Percentiles rank a stretch among this genome's conserved stretches.
Conservation (phyloP, 2,113 vertebrate species). For the Grammomys surdaster region DNA sequence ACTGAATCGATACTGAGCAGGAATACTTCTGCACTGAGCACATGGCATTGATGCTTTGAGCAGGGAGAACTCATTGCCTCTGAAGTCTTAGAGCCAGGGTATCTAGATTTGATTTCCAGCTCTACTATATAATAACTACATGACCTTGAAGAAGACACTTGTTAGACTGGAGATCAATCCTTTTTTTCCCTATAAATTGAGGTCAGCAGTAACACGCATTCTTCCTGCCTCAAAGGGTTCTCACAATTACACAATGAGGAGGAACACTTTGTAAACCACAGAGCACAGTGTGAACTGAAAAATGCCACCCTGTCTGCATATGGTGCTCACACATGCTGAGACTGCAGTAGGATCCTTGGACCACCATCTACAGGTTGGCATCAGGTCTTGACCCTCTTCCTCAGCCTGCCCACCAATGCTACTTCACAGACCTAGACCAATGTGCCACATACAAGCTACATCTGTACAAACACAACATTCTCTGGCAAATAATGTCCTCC, state of each 20-base stretch:
- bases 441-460: neutral
- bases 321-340: fast-evolving
- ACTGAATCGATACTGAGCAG: neutral
- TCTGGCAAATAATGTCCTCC: neutral
- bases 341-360: neutral
- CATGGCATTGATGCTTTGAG: neutral
- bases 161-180: neutral
- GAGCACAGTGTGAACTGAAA: neutral
- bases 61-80: neutral
- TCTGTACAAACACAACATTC: neutral
- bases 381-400: too few species aligned
- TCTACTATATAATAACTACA: neutral
- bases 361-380: neutral
- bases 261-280: neutral
- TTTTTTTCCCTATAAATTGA: slow-evolving; percentile 35
- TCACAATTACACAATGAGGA: slow-evolving; percentile 52
- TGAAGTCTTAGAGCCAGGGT: slow-evolving; percentile 14
- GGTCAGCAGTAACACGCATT: slow-evolving; percentile 8
- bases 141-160: slow-evolving; percentile 43
- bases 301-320: neutral
- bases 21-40: neutral
- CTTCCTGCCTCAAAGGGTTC: neutral
- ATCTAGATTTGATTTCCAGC: slow-evolving; percentile 8
- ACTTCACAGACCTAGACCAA: neutral
- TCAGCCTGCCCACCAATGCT: neutral